phyloP scores from a whole-genome alignment of 2,888 invertebrate species.

The Luffia ferchaultella region DNA sequence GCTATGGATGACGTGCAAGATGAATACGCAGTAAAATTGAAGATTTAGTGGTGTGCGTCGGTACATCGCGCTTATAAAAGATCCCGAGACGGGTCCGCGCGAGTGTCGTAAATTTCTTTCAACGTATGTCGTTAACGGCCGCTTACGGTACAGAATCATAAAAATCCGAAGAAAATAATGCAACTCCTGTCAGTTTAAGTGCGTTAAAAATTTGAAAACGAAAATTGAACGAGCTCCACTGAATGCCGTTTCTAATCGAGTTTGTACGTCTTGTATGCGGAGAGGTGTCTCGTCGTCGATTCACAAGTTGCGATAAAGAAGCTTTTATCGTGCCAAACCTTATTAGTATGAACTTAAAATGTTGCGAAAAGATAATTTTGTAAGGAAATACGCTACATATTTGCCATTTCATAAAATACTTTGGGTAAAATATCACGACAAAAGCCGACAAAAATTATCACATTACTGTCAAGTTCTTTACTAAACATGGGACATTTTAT shows the following conservation, averaged over 20 bases:
- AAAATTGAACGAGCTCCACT: neutral
- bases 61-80: neutral
- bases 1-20: neutral
- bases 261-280: neutral
- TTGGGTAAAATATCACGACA: no score
- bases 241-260: neutral
- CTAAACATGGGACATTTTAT: no score
- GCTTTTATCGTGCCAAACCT: neutral
- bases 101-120: no score
- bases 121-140: no score
- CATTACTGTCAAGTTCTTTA: no score
- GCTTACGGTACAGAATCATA: neutral
- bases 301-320: neutral
- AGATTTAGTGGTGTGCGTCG: neutral
- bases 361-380: neutral
- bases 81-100: neutral
- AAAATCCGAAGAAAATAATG: neutral
- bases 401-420: no score
- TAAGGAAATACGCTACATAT: neutral
- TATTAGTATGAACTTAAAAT: neutral
- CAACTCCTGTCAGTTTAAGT: neutral
- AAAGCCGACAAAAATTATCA: no score
- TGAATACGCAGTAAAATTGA: neutral
- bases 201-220: neutral
- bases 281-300: neutral